Percentiles rank a stretch among this genome's conserved stretches.
Evolutionary conservation across 2,888 invertebrate species (phyloP).

Genomic region (Amphipoea oculea): DNA sequence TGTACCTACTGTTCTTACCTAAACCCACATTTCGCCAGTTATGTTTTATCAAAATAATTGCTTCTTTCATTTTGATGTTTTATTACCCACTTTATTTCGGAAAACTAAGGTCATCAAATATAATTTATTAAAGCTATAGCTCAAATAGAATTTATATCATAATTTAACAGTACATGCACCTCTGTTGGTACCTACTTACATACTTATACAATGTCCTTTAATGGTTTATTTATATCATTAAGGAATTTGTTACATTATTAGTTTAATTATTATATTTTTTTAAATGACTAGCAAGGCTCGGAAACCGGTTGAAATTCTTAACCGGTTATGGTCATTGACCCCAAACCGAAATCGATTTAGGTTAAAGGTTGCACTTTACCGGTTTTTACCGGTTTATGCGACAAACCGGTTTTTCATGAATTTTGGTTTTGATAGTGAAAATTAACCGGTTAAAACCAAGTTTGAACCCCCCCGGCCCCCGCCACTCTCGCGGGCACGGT

Average conservation of each 20-base stretch:
- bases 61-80: background rate
- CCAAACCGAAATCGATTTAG: too few species aligned
- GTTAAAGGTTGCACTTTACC: too few species aligned
- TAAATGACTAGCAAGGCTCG: background rate
- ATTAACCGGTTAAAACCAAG: too few species aligned
- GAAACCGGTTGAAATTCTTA: too few species aligned
- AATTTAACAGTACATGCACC: background rate
- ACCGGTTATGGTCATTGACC: too few species aligned
- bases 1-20: background rate
- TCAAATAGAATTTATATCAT: background rate
- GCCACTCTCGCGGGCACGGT: too few species aligned
- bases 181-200: background rate
- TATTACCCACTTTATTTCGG: background rate
- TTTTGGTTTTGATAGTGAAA: too few species aligned
- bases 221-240: conserved; percentile 8
- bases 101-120: background rate
- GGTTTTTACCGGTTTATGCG: too few species aligned
- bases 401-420: too few species aligned
- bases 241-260: background rate
- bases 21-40: background rate
- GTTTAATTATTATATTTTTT: background rate
- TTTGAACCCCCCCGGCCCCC: too few species aligned
- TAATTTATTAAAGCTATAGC: background rate
- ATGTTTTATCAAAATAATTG: background rate
- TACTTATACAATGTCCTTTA: background rate